Conservation (phyloP, 2,888 invertebrate genomes). For the Axea sp. region DNA sequence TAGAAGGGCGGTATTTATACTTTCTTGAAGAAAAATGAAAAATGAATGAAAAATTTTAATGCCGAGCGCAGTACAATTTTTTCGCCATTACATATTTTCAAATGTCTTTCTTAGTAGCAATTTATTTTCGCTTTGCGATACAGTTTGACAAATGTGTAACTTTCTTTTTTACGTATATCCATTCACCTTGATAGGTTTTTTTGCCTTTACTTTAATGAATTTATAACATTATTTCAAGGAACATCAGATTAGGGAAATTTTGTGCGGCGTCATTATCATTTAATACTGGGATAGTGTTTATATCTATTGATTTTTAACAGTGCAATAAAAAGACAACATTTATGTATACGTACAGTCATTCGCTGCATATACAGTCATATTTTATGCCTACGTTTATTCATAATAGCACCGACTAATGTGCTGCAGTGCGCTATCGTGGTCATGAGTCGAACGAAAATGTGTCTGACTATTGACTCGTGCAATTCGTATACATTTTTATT, state of each 20-base stretch:
- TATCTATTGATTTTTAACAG: slow-evolving; percentile 11
- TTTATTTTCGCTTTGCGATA: too few relatives aligned
- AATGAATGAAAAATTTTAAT: too few relatives aligned
- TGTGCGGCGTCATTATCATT: slow-evolving; percentile 16
- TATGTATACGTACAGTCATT: not conserved
- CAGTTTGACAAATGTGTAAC: too few relatives aligned
- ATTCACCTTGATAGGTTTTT: too few relatives aligned
- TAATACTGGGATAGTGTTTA: not conserved
- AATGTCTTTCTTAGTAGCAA: too few relatives aligned
- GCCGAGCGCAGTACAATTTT: too few relatives aligned
- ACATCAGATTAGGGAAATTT: slow-evolving; percentile 31
- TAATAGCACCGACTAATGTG: slow-evolving; percentile 8
- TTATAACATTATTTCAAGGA: not conserved
- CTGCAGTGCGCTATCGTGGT: slow-evolving; percentile 27
- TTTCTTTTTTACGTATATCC: too few relatives aligned
- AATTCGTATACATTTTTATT: slow-evolving; percentile 9
- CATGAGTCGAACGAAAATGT: slow-evolving; percentile 3
- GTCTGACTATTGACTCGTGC: slow-evolving; percentile 9
- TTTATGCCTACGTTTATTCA: slow-evolving; percentile 8
- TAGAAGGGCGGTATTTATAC: too few relatives aligned
- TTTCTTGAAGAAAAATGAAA: too few relatives aligned
- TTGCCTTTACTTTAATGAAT: slow-evolving; percentile 5
- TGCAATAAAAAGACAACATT: not conserved
- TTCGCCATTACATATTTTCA: too few relatives aligned
- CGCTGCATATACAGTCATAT: not conserved